Conservation (phyloP, 2,888 invertebrate genomes). For the Plutella xylostella region DNA sequence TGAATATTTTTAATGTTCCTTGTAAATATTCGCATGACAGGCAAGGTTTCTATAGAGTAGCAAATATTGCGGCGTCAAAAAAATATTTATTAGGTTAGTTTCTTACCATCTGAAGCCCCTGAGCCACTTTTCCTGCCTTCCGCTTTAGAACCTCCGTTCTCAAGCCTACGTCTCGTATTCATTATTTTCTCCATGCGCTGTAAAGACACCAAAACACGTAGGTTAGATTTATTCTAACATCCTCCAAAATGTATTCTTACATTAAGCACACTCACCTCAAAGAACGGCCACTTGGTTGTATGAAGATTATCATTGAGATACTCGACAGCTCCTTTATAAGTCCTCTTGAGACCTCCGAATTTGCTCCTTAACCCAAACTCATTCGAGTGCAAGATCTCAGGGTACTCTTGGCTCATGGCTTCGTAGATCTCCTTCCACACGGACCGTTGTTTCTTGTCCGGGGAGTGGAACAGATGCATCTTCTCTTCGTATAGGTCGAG, state of each 20-base stretch:
- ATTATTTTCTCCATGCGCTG: conserved; percentile 5
- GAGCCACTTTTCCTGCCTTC: too few relatives aligned
- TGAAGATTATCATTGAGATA: conserved; percentile 6
- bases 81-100: too few relatives aligned
- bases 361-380: neutral
- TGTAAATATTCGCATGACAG: too few relatives aligned
- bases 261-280: neutral
- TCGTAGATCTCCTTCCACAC: neutral
- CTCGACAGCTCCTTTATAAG: neutral
- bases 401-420: neutral
- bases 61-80: too few relatives aligned
- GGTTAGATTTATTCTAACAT: too few relatives aligned
- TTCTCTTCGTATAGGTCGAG: conserved; percentile 5
- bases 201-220: neutral
- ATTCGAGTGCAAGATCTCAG: neutral
- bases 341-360: conserved; percentile 4
- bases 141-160: neutral
- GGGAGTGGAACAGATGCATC: neutral
- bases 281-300: conserved; percentile 4
- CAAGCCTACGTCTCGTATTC: neutral
- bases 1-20: too few relatives aligned
- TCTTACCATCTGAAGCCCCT: too few relatives aligned
- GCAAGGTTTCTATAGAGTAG: too few relatives aligned
- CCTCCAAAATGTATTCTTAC: neutral
- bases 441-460: neutral